phyloP scores from a whole-genome alignment of 2,888 invertebrate species.

The Timandra comae region DNA sequence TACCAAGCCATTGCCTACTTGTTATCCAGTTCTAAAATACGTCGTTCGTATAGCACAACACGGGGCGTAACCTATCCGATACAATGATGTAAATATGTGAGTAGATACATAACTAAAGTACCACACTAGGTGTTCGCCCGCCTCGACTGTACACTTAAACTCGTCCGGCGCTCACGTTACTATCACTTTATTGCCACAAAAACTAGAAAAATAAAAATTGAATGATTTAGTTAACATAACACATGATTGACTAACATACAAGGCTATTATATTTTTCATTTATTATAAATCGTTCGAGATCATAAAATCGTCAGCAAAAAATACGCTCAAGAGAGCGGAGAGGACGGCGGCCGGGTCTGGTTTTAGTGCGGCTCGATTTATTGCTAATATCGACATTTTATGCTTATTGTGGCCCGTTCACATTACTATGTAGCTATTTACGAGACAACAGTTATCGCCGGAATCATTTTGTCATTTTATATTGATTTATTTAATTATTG shows the following conservation, averaged over 20 bases:
- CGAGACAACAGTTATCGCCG: constrained; percentile 10
- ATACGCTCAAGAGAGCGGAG: no score
- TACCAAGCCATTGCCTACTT: no score
- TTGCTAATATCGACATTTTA: constrained; percentile 8
- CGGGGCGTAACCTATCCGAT: no score
- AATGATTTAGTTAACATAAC: background rate
- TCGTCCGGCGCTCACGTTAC: constrained; percentile 3
- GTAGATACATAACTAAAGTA: no score
- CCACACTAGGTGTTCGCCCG: no score
- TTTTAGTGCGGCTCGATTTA: constrained; percentile 16
- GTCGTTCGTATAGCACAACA: no score
- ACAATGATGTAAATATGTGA: no score
- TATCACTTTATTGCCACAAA: constrained; percentile 10
- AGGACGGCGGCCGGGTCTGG: constrained; percentile 12
- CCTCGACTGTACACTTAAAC: no score
- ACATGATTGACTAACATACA: background rate
- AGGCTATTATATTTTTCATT: constrained; percentile 15
- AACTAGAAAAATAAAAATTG: background rate
- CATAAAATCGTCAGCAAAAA: constrained; percentile 18
- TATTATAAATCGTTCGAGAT: constrained; percentile 19
- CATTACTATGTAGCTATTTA: constrained; percentile 5
- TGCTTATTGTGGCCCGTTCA: constrained; percentile 8
- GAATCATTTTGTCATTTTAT: constrained; percentile 14
- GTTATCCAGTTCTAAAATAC: no score
- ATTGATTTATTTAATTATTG: constrained; percentile 19